phyloP scores from a whole-genome alignment of 2,113 vertebrate genomes.

The Cavia porcellus region DNA sequence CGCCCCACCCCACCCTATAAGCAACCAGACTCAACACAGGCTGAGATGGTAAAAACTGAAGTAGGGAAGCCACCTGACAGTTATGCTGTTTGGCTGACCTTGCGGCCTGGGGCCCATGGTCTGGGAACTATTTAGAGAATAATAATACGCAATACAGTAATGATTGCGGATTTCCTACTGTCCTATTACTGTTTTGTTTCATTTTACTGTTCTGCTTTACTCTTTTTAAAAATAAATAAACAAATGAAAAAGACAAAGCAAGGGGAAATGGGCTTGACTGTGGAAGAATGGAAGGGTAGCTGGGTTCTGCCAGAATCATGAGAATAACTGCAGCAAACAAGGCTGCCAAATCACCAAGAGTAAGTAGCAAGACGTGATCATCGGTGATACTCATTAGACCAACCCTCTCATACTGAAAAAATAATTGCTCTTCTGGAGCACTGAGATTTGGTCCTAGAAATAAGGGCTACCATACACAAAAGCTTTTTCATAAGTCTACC shows the following conservation, averaged over 20 bases:
- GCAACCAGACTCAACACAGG: too few species aligned
- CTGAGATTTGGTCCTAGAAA: neutral
- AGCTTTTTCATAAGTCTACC: neutral
- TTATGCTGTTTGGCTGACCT: too few species aligned
- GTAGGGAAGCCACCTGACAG: too few species aligned
- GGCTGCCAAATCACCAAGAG: neutral
- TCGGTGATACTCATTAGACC: neutral
- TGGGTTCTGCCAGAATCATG: neutral
- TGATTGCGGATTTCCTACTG: too few species aligned
- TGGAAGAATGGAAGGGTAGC: rapidly evolving
- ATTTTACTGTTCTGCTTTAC: too few species aligned
- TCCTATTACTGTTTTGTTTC: too few species aligned
- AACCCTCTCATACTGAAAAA: neutral
- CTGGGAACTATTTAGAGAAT: too few species aligned
- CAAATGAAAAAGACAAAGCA: neutral
- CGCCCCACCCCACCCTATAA: too few species aligned
- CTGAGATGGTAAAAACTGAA: too few species aligned
- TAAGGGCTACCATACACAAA: neutral
- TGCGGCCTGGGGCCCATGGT: too few species aligned
- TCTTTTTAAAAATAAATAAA: too few species aligned
- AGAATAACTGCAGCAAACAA: neutral
- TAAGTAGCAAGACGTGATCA: neutral
- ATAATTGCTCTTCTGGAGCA: neutral
- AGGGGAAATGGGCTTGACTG: neutral
- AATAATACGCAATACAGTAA: too few species aligned